Evolutionary conservation across 2,113 vertebrate genomes (phyloP).

Genomic region (Mormyrus iriodes): DNA sequence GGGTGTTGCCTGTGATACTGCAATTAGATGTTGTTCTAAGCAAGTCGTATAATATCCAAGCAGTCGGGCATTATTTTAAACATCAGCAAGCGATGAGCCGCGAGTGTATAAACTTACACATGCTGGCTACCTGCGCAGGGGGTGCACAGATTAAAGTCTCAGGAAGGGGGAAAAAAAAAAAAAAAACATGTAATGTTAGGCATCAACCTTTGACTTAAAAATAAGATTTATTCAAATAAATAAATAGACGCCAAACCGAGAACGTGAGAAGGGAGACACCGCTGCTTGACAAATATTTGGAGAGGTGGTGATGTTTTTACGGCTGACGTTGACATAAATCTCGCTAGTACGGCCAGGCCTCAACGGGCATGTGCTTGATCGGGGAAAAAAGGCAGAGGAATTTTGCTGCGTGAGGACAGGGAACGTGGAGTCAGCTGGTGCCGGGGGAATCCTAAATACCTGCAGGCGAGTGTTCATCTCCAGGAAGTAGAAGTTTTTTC

Average conservation of each 20-base stretch:
- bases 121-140: constrained; percentile 35
- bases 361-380: constrained; percentile 58
- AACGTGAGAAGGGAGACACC: constrained; percentile 44
- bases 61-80: not conserved
- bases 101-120: constrained; percentile 30
- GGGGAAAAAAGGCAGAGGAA: constrained; percentile 55
- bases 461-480: constrained; percentile 96
- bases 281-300: constrained; percentile 71
- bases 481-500: constrained; percentile 93
- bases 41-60: not conserved
- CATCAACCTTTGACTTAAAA: constrained; percentile 34
- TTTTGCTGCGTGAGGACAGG: constrained; percentile 30
- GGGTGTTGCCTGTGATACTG: not conserved
- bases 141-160: constrained; percentile 41
- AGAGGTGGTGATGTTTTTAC: constrained; percentile 64
- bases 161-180: constrained; percentile 51
- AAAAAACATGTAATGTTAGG: constrained; percentile 55
- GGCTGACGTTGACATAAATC: constrained; percentile 77
- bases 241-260: constrained; percentile 31
- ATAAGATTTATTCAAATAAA: constrained; percentile 45
- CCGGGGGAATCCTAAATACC: constrained; percentile 54
- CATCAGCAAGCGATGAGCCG: not conserved
- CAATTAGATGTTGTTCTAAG: not conserved
- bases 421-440: not conserved
- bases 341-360: constrained; percentile 55